Evolutionary conservation across 2,113 vertebrate species (phyloP), one percentile per base, ranked within the genome.

Genomic region (Reinhardtius hippoglossoides): DNA sequence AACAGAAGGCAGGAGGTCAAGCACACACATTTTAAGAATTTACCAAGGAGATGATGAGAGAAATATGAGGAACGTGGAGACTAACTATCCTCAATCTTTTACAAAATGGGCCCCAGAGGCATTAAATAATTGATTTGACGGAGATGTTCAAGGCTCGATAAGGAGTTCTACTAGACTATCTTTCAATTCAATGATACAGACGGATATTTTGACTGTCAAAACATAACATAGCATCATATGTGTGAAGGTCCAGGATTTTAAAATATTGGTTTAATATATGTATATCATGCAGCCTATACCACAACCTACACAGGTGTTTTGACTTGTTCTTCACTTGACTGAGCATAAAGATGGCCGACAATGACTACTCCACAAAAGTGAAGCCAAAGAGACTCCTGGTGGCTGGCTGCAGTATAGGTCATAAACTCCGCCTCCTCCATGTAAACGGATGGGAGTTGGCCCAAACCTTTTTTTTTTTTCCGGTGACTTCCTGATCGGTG

Each of bases 1-100:
- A 40, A 61, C 40, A 10, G 70, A 63, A 44, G 57, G 66, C 57
- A 60, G 52, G 67, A 60, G 67, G 74, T 83, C 73, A 70, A 35
- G 0, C 0, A 55, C 40, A 46, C 15, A 57, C 9, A 71, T 68
- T 13, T 42, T 42, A 42, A 42, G 40, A 42, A 42, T 42, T 42
- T 12, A 42, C 10, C 12, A 42, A n/a, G 24, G 54, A 23, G 57
- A 23, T 52, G 61, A 63, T 12, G 18, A 71, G 8, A 44, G n/a
- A 63, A 40, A 40, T 2, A 23, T 24, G 7, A 46, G 37, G 21
- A 15, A 27, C 23, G 8, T n/a, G 26, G 20, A 16, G 48, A n/a
- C 46, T n/a, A 14, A 35, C n/a, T 55, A 15, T 67, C 20, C 20
- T 23, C 48, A 37, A 9, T 67, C 20, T 37, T 31, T 54, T 20